Base-by-base conservation (phyloP, 2,797 vertebrate species). In the Sebastes aleutianus region DNA sequence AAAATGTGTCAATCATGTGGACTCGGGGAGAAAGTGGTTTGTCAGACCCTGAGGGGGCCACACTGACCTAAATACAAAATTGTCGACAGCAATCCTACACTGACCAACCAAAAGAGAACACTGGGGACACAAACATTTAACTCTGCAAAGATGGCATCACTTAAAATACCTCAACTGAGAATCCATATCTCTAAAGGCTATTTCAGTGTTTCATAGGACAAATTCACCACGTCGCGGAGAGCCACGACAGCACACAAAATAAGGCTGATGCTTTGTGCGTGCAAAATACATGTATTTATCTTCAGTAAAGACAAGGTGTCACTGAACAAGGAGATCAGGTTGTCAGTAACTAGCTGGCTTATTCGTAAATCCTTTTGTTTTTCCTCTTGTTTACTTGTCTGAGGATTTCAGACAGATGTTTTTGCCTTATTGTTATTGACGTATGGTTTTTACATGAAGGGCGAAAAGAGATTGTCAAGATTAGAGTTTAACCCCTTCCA, bases 11-110 rank as follows among this genome's bases (percentile, higher is more conserved):
- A 96, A 89, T 96, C 95, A 96, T 39, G 36, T 87, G 78, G 90
- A 91, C 90, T 93, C 87, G 27, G 85, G 88, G 92, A 95, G 92
- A 93, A 93, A 91, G 92, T 93, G 93, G 90, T 93, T 93, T 91
- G 93, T 93, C 91, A 91, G 91, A 91, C 91, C 94, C 94, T 76
- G 89, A 94, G 94, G 95, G 94, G 93, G 84, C 83, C 91, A 90
- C 89, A 90, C 86, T 96, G 95, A 96, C 94, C 95, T 94, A 96
- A 95, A 95, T 95, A 94, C 91, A 90, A 94, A 94, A 92, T 92
- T 90, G 91, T 93, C 90, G 91, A 94, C 92, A 95, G 89, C 88
- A 90, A 89, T 84, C 74, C 79, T 76, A 84, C 76, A 88, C 68
- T 93, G 91, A 91, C 90, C 89, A 89, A 85, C 84, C 87, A 70